Evolutionary conservation across 2,113 vertebrate genomes (phyloP).

Genomic region (Syngnathus floridae): DNA sequence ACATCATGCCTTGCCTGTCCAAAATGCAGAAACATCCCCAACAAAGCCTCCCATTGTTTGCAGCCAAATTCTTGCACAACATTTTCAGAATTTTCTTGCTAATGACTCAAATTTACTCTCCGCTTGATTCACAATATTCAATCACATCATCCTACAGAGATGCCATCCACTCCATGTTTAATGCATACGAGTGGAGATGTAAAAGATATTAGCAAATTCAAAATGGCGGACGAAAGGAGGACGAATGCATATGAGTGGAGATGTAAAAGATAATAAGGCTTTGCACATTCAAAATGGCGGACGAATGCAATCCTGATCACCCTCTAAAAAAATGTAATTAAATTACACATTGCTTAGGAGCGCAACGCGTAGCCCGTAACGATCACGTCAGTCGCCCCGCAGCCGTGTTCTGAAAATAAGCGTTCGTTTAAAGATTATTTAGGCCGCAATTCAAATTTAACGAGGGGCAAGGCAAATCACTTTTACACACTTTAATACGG

Average conservation of each 20-base stretch:
- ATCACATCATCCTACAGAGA: constrained; percentile 29
- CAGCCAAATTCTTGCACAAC: constrained; percentile 58
- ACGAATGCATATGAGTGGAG: constrained; percentile 4
- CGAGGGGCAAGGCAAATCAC: background rate
- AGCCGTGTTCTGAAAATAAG: background rate
- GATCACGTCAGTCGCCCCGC: too few relatives aligned
- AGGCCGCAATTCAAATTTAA: background rate
- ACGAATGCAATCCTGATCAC: too few relatives aligned
- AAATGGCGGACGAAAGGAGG: background rate
- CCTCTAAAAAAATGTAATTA: too few relatives aligned
- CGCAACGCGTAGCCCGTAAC: too few relatives aligned
- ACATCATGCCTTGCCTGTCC: constrained; percentile 37
- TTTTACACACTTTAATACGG: background rate
- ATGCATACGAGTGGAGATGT: constrained; percentile 6
- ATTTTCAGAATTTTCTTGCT: constrained; percentile 66
- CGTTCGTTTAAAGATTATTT: background rate
- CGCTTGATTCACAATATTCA: constrained; percentile 55
- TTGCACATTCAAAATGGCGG: too few relatives aligned
- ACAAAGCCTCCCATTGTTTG: constrained; percentile 61
- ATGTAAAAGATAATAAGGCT: too few relatives aligned
- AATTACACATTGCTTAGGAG: too few relatives aligned
- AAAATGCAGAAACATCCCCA: constrained; percentile 27
- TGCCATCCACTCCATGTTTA: constrained; percentile 36
- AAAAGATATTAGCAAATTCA: constrained; percentile 3
- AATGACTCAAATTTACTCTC: constrained; percentile 64